Evolutionary conservation across 2,113 vertebrate genomes (phyloP), one percentile per base, ranked within the genome.

Genomic region (Xiphophorus couchianus): DNA sequence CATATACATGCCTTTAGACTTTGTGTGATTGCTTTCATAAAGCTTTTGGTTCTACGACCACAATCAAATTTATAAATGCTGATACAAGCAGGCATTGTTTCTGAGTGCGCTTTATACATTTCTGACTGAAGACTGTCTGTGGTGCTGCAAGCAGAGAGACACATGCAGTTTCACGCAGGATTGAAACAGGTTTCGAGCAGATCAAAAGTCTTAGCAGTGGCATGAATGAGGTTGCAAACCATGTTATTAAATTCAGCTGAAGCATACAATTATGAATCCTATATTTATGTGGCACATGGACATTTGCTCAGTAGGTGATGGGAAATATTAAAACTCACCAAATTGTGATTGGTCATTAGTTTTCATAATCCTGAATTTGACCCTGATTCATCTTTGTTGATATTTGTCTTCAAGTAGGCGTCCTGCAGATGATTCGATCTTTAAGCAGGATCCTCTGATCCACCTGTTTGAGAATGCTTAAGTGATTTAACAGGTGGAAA

Each of bases 401-500:
- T 58, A 9, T 7, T 9, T 9, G 4, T 58, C 25, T 58, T 58
- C 22, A 19, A 25, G 9, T n/a, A 8, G 11, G 22, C 10, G 3
- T n/a, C 25, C 25, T 58, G 25, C 51, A 54, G 19, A 54, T 54
- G 19, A n/a, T 17, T 0, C 4, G 17, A 48, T 15, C 17, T 19
- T 48, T 19, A 1, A 6, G 17, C 17, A 48, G 44, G 4, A 48
- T 48, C 44, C 44, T 22, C 51, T 10, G 5, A 25, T n/a, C 19
- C 25, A n/a, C 51, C 51, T 58, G 51, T 58, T 58, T 58, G 51
- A n/a, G 51, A 7, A 9, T 0, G 25, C 25, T n/a, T 64, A 64
- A 31, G 15, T 44, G 66, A 39, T 67, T 67, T 67, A 67, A 67
- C 66, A 67, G 37, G 66, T 42, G 39, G 31, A 29, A 67, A 29